Conservation (phyloP, 2,888 invertebrate species). For the Apamea monoglypha region DNA sequence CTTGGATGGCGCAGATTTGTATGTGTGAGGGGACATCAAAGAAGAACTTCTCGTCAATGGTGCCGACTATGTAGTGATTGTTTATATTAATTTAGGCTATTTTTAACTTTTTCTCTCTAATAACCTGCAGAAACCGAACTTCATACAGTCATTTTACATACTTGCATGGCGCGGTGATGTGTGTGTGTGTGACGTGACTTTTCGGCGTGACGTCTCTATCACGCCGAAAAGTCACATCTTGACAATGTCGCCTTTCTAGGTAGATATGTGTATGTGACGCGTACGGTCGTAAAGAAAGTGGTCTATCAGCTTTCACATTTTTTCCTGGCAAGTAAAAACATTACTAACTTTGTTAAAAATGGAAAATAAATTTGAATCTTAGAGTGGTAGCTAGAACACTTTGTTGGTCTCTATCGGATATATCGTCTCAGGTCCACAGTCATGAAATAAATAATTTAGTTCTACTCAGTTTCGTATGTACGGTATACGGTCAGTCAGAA, state of each 20-base stretch:
- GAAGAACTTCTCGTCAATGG: background rate
- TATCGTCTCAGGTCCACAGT: background rate
- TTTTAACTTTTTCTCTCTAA: background rate
- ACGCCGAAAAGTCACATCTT: background rate
- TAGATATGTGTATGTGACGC: background rate
- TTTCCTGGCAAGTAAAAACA: background rate
- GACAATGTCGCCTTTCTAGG: background rate
- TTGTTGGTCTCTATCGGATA: background rate
- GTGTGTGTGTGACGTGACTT: no score
- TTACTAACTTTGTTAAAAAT: background rate
- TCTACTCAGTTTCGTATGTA: background rate
- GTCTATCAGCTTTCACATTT: background rate
- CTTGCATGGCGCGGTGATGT: background rate
- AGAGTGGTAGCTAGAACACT: background rate
- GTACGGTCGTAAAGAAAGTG: background rate
- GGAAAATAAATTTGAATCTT: background rate
- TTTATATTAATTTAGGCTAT: background rate
- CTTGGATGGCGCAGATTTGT: background rate
- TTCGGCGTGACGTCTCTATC: no score
- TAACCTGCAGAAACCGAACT: background rate
- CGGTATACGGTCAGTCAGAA: background rate
- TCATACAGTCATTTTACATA: background rate
- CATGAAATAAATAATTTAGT: slow-evolving; percentile 10
- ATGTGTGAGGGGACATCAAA: background rate
- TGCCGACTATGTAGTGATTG: background rate